A percentile compares a stretch with the other conserved stretches of the same genome.
Evolutionary conservation across 2,888 invertebrate genomes (phyloP).

Genomic region (Drosophila sordidula): DNA sequence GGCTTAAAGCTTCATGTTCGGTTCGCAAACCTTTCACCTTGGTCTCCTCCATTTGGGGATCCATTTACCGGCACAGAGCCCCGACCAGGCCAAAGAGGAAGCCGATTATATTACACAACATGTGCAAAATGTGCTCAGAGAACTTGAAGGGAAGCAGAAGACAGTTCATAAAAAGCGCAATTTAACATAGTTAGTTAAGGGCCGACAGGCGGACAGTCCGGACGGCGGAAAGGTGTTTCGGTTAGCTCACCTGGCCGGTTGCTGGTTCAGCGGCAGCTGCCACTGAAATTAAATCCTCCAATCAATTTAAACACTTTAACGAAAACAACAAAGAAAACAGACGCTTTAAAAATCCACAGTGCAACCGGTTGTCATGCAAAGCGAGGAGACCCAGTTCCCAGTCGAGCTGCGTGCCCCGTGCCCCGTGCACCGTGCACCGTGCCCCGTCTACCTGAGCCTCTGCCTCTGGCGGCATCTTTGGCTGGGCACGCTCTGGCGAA

Average conservation of each 20-base stretch:
- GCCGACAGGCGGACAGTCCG: constrained; percentile 35
- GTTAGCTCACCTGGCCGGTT: constrained; percentile 49
- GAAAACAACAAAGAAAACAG: constrained; percentile 16
- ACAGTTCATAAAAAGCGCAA: constrained; percentile 39
- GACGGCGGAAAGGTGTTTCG: constrained; percentile 48
- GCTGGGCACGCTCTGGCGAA: constrained; percentile 57
- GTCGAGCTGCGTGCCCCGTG: constrained; percentile 2
- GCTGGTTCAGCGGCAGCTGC: constrained; percentile 65
- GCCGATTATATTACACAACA: constrained; percentile 55
- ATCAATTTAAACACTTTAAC: constrained; percentile 70
- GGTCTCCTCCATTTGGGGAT: neutral
- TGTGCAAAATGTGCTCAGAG: constrained; percentile 45
- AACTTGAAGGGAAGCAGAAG: neutral
- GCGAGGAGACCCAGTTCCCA: constrained; percentile 23
- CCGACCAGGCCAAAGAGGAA: constrained; percentile 4
- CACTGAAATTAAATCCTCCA: constrained; percentile 80
- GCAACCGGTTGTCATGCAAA: constrained; percentile 79
- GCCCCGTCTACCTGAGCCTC: constrained; percentile 25
- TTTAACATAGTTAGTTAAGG: constrained; percentile 52
- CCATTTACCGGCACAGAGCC: constrained; percentile 10
- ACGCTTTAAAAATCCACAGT: constrained; percentile 53
- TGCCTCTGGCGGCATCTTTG: constrained; percentile 44
- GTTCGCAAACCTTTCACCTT: neutral
- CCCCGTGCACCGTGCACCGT: constrained; percentile 2
- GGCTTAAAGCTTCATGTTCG: no score